phyloP scores from a whole-genome alignment of 2,888 invertebrate genomes.

The Pollenia angustigena region DNA sequence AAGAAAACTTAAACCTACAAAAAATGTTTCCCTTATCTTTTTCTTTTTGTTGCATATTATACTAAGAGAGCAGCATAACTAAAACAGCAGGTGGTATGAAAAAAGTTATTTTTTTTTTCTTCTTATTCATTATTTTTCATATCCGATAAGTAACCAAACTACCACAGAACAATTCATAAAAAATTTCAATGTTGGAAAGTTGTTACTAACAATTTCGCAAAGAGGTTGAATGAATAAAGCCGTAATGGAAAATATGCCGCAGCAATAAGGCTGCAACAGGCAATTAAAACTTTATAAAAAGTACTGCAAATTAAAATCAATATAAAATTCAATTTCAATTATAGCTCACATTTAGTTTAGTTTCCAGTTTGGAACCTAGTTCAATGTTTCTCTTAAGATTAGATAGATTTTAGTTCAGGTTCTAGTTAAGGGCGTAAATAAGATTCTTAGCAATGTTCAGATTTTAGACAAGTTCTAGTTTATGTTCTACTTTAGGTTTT shows the following conservation, averaged over 20 bases:
- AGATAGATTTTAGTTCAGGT: too few species aligned
- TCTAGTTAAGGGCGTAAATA: too few species aligned
- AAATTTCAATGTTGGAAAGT: slow-evolving; percentile 21
- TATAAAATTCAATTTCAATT: not conserved
- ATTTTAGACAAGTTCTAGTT: too few species aligned
- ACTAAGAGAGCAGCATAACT: not conserved
- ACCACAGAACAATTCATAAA: slow-evolving; percentile 28
- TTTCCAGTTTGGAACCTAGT: too few species aligned
- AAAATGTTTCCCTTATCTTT: too few species aligned
- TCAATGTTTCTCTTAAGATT: too few species aligned
- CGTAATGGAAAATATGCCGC: not conserved
- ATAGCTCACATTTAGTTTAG: too few species aligned
- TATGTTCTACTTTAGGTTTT: too few species aligned
- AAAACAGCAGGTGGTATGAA: slow-evolving; percentile 32
- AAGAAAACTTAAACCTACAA: too few species aligned
- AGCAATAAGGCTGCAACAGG: not conserved
- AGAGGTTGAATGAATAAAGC: too few species aligned
- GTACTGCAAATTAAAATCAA: not conserved
- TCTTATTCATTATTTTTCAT: slow-evolving; percentile 37
- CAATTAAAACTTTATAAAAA: not conserved
- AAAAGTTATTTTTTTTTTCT: not conserved
- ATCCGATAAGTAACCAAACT: slow-evolving; percentile 23
- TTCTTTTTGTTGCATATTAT: not conserved
- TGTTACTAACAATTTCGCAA: not conserved
- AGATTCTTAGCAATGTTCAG: too few species aligned